Base-by-base conservation (phyloP, 2,888 invertebrate genomes). In the Temnothorax rugatulus region DNA sequence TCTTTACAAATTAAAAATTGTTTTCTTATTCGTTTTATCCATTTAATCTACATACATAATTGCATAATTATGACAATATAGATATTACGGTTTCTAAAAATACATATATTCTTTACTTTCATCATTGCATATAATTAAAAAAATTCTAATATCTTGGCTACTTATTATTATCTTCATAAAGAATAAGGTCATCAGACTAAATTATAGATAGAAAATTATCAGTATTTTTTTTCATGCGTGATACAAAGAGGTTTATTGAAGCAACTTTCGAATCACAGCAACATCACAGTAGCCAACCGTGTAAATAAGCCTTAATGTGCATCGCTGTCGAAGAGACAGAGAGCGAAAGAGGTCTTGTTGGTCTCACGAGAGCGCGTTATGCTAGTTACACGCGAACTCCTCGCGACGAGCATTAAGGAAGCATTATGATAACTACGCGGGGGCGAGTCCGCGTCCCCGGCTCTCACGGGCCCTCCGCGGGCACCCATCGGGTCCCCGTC, bases 331-430 rank as follows among this genome's bases (percentile, higher is more conserved):
- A 79, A 59, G 52, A 71, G 77, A 76, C 71, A 73, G 71, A 68
- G 73, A 81, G 59, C 59, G 91, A 91, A 91, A 92, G 91, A 93
- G 92, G 92, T 93, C 93, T 94, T 87, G 89, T 83, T 93, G 92
- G 91, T 93, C 94, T 92, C 94, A 93, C 94, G 93, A 92, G 73
- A 81, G 90, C 90, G 79, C 73, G 73, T 69, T 83, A 84, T 90
- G 88, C 88, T 89, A 87, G 90, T 90, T 90, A 90, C 93, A 93
- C 93, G 93, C 93, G 89, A 93, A 85, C 90, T 89, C 85, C 87
- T 87, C 88, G 88, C 89, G 91, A 91, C 92, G 92, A 90, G 91
- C 91, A 91, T 93, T 92, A 92, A 91, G 91, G 89, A 91, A 91
- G 90, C 90, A 90, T 92, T 92, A 92, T 89, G 91, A 92, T 91